Evolutionary conservation across 2,888 invertebrate species (phyloP), one percentile per base, ranked within the genome.

Genomic region (Electrophaes corylata): DNA sequence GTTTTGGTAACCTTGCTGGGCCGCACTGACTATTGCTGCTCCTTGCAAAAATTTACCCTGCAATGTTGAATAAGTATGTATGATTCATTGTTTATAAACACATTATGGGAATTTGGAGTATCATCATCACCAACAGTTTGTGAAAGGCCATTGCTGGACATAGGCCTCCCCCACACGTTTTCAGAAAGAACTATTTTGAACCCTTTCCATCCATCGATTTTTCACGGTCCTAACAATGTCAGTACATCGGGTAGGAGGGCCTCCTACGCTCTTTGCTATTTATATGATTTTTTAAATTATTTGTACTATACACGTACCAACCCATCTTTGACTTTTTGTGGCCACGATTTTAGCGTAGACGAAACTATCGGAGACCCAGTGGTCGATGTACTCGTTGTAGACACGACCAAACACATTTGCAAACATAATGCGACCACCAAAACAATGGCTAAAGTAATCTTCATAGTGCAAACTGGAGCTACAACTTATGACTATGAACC

Each of bases 21-120:
- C 71, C 2, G 78, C 73, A 10, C 75, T 64, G 4, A 69, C 69
- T 33, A 79, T 69, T 1, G 79, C 79, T 3, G 75, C 80, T 3
- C 79, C 79, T 63, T 72, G 68, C 1, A 78, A 71, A 52, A 84
- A 77, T 55, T 72, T 78, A 23, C 70, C 71, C 83, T 83, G 71
- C 23, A 70, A 71, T 41, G 55, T 26, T 33, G 18, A 29, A 29
- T 20, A 50, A 19, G 2, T 14, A 3, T 2, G 14, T 37, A 8
- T 3, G 8, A 16, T 37, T 37, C 10, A 37, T 37, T 16, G 16
- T 37, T 6, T 6, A 10, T 16, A 4, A 37, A 16, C 14, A 14
- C 12, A 35, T 1, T n/a, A n/a, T n/a, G n/a, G n/a, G n/a, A n/a
- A n/a, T n/a, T n/a, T n/a, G n/a, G n/a, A n/a, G n/a, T n/a, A n/a